Conservation (phyloP, 2,888 invertebrate genomes). For the Folsomia manolachei region DNA sequence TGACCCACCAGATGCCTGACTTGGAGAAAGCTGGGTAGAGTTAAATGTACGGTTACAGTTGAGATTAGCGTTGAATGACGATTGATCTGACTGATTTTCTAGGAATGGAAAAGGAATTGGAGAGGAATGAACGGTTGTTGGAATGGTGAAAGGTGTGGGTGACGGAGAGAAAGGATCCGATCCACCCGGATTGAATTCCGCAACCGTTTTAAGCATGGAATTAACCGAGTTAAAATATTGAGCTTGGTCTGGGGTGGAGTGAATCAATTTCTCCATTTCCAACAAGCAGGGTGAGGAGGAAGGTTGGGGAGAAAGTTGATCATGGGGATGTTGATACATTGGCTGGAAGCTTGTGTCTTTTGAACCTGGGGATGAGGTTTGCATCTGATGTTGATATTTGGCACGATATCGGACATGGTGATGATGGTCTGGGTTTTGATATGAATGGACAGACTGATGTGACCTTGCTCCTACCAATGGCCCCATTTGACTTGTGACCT, state of each 20-base stretch:
- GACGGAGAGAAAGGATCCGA: neutral
- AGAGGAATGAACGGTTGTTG: neutral
- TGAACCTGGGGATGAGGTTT: neutral
- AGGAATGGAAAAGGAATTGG: no score
- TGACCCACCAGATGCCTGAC: neutral
- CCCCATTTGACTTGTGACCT: neutral
- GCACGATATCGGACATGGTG: neutral
- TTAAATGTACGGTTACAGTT: neutral
- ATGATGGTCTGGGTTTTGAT: neutral
- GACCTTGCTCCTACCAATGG: neutral
- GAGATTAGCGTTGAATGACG: neutral
- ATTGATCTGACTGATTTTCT: no score
- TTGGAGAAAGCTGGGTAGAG: neutral
- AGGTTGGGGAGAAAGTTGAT: neutral
- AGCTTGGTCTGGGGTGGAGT: neutral
- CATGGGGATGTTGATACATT: neutral
- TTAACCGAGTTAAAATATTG: conserved; percentile 15
- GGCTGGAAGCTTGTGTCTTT: no score
- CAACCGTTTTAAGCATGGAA: conserved; percentile 11
- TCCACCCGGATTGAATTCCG: neutral
- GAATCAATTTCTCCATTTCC: conserved; percentile 7
- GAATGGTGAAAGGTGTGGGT: neutral
- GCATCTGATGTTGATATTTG: neutral
- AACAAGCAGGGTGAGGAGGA: neutral
- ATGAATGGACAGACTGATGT: neutral